These are phyloP conservation scores for Chrysodeixis includens DNA, from an alignment of 2,888 invertebrate genomes.

Conservation along the genomic window DNA sequence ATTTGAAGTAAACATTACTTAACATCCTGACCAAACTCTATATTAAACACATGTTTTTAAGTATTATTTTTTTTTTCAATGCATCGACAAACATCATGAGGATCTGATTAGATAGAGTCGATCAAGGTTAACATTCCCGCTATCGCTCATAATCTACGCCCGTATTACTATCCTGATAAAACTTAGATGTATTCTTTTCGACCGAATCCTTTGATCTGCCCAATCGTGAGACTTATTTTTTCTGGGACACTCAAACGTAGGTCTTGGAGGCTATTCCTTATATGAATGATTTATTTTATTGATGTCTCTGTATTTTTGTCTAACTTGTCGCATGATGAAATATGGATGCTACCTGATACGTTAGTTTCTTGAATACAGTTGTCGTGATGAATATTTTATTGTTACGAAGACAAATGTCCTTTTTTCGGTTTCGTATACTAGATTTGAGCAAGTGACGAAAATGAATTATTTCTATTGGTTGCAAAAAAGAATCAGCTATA, in stretches of 20 bases:
- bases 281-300: constrained; percentile 60
- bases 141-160: constrained; percentile 28
- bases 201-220: constrained; percentile 73
- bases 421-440: background rate
- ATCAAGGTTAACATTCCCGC: constrained; percentile 29
- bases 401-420: background rate
- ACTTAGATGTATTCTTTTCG: constrained; percentile 75
- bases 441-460: background rate
- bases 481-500: background rate
- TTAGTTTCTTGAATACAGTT: constrained; percentile 3
- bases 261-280: constrained; percentile 56
- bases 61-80: background rate
- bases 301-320: constrained; percentile 28
- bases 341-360: constrained; percentile 34
- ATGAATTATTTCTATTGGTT: too few species aligned
- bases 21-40: too few species aligned
- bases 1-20: too few species aligned
- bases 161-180: constrained; percentile 71
- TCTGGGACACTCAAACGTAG: constrained; percentile 54
- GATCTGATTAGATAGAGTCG: background rate
- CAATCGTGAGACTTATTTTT: constrained; percentile 59
- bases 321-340: constrained; percentile 53
- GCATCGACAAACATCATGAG: background rate
- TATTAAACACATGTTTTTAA: too few species aligned
- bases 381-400: constrained; percentile 10